Evolutionary conservation across 2,797 vertebrate genomes (phyloP), one percentile per base, ranked within the genome.

Genomic region (Halcyon leucocephala): DNA sequence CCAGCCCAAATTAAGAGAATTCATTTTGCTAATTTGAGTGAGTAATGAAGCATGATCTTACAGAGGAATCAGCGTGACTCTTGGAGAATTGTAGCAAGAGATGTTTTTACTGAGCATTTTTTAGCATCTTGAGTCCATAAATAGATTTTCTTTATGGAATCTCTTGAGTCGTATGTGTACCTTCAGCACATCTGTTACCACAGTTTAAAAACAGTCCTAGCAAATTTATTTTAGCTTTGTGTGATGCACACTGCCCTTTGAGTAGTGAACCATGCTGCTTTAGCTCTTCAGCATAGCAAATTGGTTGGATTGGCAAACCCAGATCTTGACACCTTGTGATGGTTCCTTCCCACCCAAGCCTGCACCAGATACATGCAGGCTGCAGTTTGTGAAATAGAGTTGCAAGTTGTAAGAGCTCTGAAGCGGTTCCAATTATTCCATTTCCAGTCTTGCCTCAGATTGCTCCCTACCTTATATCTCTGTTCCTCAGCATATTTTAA

Each of bases 101-200:
- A n/a, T 19, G 4, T n/a, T 93, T 82, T 77, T 39, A 33, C 37
- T 21, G 19, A 80, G 39, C 19, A 18, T 37, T 78, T 92, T 82
- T 83, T 52, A 78, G 37, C 10, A 7, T 70, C 22, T 67, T 88
- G 42, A n/a, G 82, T 65, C 66, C 55, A 42, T 8, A 57, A 80
- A 57, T 22, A 70, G 20, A 24, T 51, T 74, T 66, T 79, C 25
- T 39, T 61, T 24, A 21, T 2, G 14, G 57, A 67, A 25, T 66
- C 48, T 90, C 57, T 73, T 1, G 5, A 35, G 15, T 6, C 0
- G 0, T 12, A 7, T 2, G 4, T 21, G 12, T 4, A 8, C 22
- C 51, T 82, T 71, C 33, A 35, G 24, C 18, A 20, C 20, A 33
- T 48, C 29, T 52, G 25, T 9, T 82, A 78, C 48, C 29, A 39